phyloP scores from a whole-genome alignment of 2,113 vertebrate genomes.

The Nyctibius bracteatus region DNA sequence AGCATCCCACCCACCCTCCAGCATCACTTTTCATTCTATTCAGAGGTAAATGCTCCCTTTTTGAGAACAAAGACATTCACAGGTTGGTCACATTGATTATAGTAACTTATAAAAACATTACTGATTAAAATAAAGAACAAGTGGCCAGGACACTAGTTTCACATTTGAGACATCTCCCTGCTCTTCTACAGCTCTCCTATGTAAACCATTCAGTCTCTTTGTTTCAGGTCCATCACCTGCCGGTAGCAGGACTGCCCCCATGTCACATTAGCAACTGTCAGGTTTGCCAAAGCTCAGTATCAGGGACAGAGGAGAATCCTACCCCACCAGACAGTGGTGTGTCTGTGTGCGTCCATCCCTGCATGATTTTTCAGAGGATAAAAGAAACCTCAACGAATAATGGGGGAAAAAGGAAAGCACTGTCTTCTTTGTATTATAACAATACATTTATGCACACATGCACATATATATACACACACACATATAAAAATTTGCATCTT shows the following conservation, averaged over 20 bases:
- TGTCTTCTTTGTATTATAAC: background rate
- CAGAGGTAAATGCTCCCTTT: background rate
- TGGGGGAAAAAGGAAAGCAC: too few relatives aligned
- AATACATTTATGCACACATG: background rate
- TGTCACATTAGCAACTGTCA: fast-evolving
- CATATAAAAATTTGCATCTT: background rate
- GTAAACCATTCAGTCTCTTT: background rate
- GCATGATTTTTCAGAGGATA: background rate
- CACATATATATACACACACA: fast-evolving
- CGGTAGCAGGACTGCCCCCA: background rate
- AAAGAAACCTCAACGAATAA: background rate
- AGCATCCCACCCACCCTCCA: background rate
- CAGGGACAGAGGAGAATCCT: background rate
- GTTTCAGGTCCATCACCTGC: background rate
- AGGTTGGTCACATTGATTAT: background rate
- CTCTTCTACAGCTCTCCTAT: background rate
- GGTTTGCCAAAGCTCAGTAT: background rate
- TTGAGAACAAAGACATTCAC: background rate
- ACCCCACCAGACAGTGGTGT: fast-evolving
- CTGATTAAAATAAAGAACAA: background rate
- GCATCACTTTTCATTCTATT: background rate
- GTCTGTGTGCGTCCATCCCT: background rate
- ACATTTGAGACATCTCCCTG: background rate
- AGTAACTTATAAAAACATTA: background rate
- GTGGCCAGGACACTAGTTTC: background rate